Conservation (phyloP, 2,113 vertebrate genomes). For the Psophia crepitans region DNA sequence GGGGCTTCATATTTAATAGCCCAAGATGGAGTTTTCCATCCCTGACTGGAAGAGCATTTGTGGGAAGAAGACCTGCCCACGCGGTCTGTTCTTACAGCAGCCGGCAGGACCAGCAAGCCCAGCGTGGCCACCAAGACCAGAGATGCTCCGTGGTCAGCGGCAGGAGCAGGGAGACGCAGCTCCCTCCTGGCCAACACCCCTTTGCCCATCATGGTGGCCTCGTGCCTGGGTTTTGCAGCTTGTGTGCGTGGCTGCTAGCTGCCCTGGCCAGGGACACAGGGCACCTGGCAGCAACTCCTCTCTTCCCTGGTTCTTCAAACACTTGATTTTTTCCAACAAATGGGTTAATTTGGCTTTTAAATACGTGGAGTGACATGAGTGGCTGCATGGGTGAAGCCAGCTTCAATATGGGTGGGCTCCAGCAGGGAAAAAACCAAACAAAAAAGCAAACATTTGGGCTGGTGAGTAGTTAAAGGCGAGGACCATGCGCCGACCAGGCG, state of each 20-base stretch:
- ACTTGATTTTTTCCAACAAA: accelerated
- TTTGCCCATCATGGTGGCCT: background rate
- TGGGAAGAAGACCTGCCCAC: background rate
- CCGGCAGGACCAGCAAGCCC: background rate
- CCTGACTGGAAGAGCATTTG: background rate
- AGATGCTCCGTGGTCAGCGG: accelerated
- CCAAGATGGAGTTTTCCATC: background rate
- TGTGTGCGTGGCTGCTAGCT: accelerated
- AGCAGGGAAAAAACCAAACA: background rate
- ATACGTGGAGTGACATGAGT: background rate
- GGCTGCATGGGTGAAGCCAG: background rate
- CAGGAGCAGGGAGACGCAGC: accelerated
- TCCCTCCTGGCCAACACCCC: accelerated
- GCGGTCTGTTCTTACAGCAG: accelerated
- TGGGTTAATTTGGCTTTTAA: background rate
- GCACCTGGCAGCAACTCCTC: background rate
- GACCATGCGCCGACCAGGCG: accelerated
- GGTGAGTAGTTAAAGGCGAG: background rate
- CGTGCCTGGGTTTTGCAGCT: background rate
- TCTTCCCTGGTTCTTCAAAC: background rate
- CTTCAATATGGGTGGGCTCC: background rate
- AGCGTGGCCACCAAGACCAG: accelerated
- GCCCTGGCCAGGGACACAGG: background rate
- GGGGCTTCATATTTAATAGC: conserved; percentile 13
- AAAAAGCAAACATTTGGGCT: background rate